Evolutionary conservation across 2,888 invertebrate species (phyloP).

Genomic region (Caenorhabditis sp.): DNA sequence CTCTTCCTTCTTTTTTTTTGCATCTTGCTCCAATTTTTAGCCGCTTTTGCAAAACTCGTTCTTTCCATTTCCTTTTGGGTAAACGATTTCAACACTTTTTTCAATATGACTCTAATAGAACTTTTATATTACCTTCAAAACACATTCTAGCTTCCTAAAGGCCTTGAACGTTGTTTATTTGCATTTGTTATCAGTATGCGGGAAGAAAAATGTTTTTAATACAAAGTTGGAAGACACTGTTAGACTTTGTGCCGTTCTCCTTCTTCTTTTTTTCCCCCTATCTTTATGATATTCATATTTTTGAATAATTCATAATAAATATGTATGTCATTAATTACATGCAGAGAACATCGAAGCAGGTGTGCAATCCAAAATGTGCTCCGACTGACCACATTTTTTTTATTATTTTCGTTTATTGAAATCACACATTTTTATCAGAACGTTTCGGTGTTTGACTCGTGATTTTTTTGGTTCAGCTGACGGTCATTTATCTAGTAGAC

Average conservation of each 20-base stretch:
- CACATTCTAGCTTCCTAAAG: not conserved
- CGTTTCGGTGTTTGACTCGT: not conserved
- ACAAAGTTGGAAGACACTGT: not conserved
- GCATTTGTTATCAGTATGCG: not conserved
- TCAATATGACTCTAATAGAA: not conserved
- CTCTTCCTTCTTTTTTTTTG: not conserved
- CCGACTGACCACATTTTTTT: too few relatives aligned
- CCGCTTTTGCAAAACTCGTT: not conserved
- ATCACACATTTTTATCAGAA: not conserved
- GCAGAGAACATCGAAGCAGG: not conserved
- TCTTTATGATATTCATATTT: not conserved
- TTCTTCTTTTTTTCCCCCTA: not conserved
- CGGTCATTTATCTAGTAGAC: not conserved
- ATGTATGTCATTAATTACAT: not conserved
- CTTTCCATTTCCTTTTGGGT: constrained; percentile 1
- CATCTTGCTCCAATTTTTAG: not conserved
- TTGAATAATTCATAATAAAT: not conserved
- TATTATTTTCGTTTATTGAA: not conserved
- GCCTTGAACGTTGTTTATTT: not conserved
- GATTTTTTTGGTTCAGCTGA: not conserved
- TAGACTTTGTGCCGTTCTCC: not conserved
- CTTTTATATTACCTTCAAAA: not conserved
- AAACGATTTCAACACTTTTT: not conserved
- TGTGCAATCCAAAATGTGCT: not conserved
- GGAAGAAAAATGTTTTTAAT: not conserved